Evolutionary conservation across 35 echinoderm and acorn worm genomes (phyloP), one percentile per base, ranked within the genome.

Genomic region (Strongylocentrotus purpuratus): DNA sequence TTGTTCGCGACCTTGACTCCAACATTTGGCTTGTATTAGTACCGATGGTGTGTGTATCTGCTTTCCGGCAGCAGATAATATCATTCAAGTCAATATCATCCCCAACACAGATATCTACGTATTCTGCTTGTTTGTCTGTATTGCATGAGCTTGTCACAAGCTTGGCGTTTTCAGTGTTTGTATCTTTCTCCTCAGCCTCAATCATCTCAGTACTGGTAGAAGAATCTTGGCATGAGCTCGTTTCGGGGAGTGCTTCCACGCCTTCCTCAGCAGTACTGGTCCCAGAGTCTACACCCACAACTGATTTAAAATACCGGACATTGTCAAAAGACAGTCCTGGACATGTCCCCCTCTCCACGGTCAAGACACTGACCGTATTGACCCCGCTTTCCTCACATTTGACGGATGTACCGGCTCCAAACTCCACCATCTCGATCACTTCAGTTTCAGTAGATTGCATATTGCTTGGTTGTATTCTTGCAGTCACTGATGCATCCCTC

Each of bases 21-120:
- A 58, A 31, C n/a, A 58, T 93, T 46, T 93, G 91, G 48, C n/a
- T 50, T 31, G 91, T 93, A 46, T 93, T 93, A 93, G 91, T 93
- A 93, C 91, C 91, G 31, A 93, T 93, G 45, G 91, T 93, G 48
- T 93, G 45, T 13, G 48, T 93, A 93, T 93, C 91, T 58, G 31
- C 91, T 93, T 93, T 93, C 91, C 91, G 32, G 91, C 91, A 93
- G 91, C 91, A 93, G 91, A 93, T 93, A 93, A 93, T 93, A 28
- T 93, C 91, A 93, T 93, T 58, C 46, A 93, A 50, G 48, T 58
- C 59, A 33, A 92, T 92, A 45, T 95, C 87, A 31, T 95, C 95
- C 4, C 52, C 33, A 58, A 95, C 95, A 85, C 87, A 92, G 45
- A 35, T 70, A 91, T 61, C 86, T 5, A 31, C 33, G 2, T 52